Evolutionary conservation across 2,113 vertebrate genomes (phyloP), one percentile per base, ranked within the genome.

Genomic region (Ploceus nigricollis): DNA sequence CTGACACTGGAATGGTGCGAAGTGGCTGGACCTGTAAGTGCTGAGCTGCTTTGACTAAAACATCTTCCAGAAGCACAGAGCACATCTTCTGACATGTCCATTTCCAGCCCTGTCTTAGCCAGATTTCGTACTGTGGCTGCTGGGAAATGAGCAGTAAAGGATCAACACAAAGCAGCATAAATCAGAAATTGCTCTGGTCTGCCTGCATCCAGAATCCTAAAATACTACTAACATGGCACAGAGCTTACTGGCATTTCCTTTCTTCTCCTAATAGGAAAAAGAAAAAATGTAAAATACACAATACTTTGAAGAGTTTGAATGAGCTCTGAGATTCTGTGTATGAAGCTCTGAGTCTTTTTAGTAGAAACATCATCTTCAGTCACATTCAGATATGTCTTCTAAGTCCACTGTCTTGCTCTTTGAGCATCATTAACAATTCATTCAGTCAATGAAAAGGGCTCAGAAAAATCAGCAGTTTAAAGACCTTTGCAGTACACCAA

Each of bases 181-280:
- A 80, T 51, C 73, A 89, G 51, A 69, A 78, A 33, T 7, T 75
- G 31, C 39, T 89, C 71, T 86, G 24, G 21, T 83, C 76, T 82
- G 31, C 51, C 16, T 47, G 33, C 6, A 1, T 53, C 48, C 40
- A 22, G 13, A 90, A 76, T 45, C 71, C 66, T 50, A 27, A 84
- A 0, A 44, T 6, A 58, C 12, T 6, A 58, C 12, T 40, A 56
- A 17, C 19, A 60, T 0, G 4, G 33, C 39, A 50, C 30, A 65
- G 16, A 66, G 39, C 42, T 90, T 78, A 31, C 30, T 50, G 31
- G 15, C 57, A 47, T 27, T 86, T 80, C 37, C 20, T 44, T 90
- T 39, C 31, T 76, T 85, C 23, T 57, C 66, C 47, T 50, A 56
- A 33, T 0, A 69, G 24, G 13, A 73, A 79, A 82, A 79, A 21